Evolutionary conservation across 1,140 invertebrate genomes (phyloP).

Genomic region (Akabosia matsudoensis): DNA sequence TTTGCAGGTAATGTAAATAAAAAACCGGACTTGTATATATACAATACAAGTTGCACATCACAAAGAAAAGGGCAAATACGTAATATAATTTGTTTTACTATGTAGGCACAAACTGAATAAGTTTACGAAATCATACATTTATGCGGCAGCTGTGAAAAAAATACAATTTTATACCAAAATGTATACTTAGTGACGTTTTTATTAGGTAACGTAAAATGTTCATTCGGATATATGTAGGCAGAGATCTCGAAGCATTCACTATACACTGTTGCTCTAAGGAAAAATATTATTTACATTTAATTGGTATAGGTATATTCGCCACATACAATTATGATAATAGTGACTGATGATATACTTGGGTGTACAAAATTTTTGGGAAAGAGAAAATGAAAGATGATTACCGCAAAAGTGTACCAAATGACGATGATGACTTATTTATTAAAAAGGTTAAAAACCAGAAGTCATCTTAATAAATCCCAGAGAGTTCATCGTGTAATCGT

Average conservation of each 20-base stretch:
- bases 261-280: not conserved
- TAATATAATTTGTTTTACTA: not conserved
- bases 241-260: constrained; percentile 16
- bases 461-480: not conserved
- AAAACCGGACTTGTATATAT: not conserved
- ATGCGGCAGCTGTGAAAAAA: constrained; percentile 24
- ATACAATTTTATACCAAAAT: constrained; percentile 19
- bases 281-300: not conserved
- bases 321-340: not conserved
- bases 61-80: not conserved
- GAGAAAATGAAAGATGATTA: not conserved
- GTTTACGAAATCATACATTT: too few relatives aligned
- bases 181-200: not conserved
- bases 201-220: not conserved
- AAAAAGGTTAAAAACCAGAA: not conserved
- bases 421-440: not conserved
- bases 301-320: not conserved
- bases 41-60: not conserved
- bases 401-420: not conserved
- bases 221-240: not conserved
- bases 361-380: not conserved
- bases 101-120: not conserved
- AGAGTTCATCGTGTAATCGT: too few relatives aligned
- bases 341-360: not conserved
- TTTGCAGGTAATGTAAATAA: not conserved